Base-by-base conservation (phyloP, 2,797 vertebrate species). In the Tachyglossus aculeatus region DNA sequence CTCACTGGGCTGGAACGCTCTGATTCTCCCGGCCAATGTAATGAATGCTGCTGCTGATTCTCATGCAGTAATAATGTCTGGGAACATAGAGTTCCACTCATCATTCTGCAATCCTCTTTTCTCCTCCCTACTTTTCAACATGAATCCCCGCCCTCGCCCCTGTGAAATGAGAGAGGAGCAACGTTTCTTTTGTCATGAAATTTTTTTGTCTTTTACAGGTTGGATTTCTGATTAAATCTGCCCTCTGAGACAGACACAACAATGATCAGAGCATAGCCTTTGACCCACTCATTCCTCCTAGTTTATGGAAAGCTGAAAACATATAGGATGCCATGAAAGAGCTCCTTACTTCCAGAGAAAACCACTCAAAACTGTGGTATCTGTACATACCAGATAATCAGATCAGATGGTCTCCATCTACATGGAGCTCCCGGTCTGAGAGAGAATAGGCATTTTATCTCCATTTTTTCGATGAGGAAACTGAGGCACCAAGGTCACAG, bases 1-100 rank as follows among this genome's bases (percentile, higher is more conserved):
- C 51, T 70, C 22, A 14, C 29, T 4, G 64, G 38, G 38, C 54
- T 3, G 13, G 69, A 70, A 77, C 56, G 43, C 24, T 41, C 52
- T 29, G 44, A 71, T 51, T 66, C 52, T 57, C 62, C 71, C 39
- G 74, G 66, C 29, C 48, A 74, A 61, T n/a, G 50, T 56, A 52
- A 40, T 32, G 50, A 69, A 18, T 40, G 54, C 60, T 71, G 59
- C 3, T 41, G 80, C 51, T 53, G 45, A 58, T 59, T 66, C 27
- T n/a, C 51, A 33, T 3, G 13, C 47, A 31, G 16, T 7, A 4
- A 33, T 32, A 32, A 60, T 57, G 37, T 58, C 25, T 16, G 63
- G 62, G 41, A 59, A 67, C 65, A 76, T 33, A 45, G 1, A 33
- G 58, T 52, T 31, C 12, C 7, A 51, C 14, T 13, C 43, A 9